Evolutionary conservation across 2,113 vertebrate species (phyloP).

Genomic region (Prochilodus magdalenae): DNA sequence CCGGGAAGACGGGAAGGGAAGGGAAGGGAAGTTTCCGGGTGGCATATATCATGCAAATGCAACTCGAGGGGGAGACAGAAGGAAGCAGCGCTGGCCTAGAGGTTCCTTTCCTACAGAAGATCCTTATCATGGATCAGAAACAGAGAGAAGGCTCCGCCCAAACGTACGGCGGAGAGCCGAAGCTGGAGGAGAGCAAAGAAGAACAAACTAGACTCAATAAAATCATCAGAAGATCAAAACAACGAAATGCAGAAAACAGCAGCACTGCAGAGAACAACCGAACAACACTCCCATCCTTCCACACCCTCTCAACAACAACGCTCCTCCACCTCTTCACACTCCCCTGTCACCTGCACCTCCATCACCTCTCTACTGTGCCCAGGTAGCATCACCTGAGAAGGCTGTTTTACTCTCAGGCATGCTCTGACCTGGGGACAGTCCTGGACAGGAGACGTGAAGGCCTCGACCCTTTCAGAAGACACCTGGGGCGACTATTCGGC

Average conservation of each 20-base stretch:
- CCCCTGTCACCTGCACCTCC: too few relatives aligned
- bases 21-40: too few relatives aligned
- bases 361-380: slow-evolving; percentile 30
- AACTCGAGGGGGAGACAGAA: slow-evolving; percentile 39
- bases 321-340: too few relatives aligned
- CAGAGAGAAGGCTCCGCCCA: slow-evolving; percentile 14
- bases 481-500: slow-evolving; percentile 48
- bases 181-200: slow-evolving; percentile 65
- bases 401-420: background rate
- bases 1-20: too few relatives aligned
- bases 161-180: slow-evolving; percentile 68
- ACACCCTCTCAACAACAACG: slow-evolving; percentile 33
- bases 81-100: slow-evolving; percentile 41
- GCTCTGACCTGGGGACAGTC: background rate
- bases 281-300: slow-evolving; percentile 12
- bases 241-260: slow-evolving; percentile 72
- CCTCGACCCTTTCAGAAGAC: background rate
- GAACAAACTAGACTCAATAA: slow-evolving; percentile 63
- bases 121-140: slow-evolving; percentile 56
- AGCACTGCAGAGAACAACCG: slow-evolving; percentile 67
- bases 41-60: slow-evolving; percentile 46
- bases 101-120: slow-evolving; percentile 57
- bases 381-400: background rate
- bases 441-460: slow-evolving; percentile 1
- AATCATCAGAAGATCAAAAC: slow-evolving; percentile 37